Conservation (phyloP, 2,888 invertebrate genomes). For the Eretmocerus hayati region DNA sequence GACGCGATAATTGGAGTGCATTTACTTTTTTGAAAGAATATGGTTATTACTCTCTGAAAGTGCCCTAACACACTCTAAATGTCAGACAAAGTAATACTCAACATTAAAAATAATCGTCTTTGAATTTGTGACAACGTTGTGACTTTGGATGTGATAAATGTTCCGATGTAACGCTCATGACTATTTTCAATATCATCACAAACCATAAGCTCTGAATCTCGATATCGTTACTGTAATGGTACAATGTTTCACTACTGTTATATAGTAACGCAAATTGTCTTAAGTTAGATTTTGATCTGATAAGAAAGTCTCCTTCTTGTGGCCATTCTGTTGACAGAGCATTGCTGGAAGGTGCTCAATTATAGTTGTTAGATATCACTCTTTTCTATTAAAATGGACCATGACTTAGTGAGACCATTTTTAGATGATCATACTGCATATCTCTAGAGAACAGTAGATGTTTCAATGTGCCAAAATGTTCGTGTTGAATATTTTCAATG, state of each 20-base stretch:
- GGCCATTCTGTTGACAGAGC: conserved; percentile 5
- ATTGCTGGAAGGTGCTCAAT: conserved; percentile 15
- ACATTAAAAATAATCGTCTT: too few relatives aligned
- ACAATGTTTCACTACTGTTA: too few relatives aligned
- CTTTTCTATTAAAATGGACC: conserved; percentile 17
- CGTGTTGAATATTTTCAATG: conserved; percentile 42
- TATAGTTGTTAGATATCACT: conserved; percentile 13
- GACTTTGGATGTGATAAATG: conserved; percentile 45
- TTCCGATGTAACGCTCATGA: conserved; percentile 21
- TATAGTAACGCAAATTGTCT: too few relatives aligned
- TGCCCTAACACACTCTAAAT: conserved; percentile 42
- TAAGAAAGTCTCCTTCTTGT: too few relatives aligned
- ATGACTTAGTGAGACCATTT: conserved; percentile 14
- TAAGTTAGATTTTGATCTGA: too few relatives aligned
- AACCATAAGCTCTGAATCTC: too few relatives aligned
- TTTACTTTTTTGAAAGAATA: too few relatives aligned
- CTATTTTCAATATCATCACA: not conserved
- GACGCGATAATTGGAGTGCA: too few relatives aligned
- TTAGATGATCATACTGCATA: conserved; percentile 20
- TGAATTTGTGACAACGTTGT: conserved; percentile 41
- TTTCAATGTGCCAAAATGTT: conserved; percentile 45
- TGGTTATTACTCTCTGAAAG: conserved; percentile 35
- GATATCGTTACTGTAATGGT: too few relatives aligned
- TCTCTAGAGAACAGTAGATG: conserved; percentile 27
- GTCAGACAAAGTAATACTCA: conserved; percentile 34